phyloP scores from a whole-genome alignment of 2,113 vertebrate genomes.

The Sciurus niger region DNA sequence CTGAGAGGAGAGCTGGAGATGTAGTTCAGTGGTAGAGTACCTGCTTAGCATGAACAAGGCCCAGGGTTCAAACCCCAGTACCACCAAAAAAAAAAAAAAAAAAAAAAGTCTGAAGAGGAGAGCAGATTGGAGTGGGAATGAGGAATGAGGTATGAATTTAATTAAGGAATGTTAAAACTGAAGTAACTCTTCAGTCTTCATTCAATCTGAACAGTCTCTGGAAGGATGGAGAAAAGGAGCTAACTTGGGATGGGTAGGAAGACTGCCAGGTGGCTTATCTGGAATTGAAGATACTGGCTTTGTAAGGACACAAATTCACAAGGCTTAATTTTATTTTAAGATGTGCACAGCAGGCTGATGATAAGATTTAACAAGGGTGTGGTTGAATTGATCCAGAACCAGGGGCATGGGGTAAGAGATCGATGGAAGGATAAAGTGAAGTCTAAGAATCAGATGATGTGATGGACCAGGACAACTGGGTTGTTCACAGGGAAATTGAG shows the following conservation, averaged over 20 bases:
- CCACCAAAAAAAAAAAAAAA: background rate
- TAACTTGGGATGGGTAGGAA: background rate
- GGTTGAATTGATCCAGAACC: background rate
- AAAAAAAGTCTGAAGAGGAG: background rate
- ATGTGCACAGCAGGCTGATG: background rate
- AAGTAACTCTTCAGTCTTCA: background rate
- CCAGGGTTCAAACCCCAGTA: no score
- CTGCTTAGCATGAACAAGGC: no score
- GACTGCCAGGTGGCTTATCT: background rate
- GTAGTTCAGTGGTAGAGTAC: no score
- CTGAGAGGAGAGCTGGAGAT: background rate
- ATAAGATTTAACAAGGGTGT: background rate
- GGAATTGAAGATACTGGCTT: background rate
- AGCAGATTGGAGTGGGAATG: background rate
- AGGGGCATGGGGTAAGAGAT: background rate
- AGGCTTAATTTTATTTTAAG: background rate
- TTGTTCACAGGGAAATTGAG: background rate
- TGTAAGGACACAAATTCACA: background rate
- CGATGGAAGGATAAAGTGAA: background rate
- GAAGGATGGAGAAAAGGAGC: background rate
- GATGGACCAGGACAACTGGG: background rate
- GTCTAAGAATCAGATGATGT: background rate
- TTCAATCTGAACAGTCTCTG: background rate
- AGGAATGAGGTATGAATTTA: background rate
- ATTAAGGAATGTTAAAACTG: background rate